Evolutionary conservation across 2,797 vertebrate species (phyloP).

Genomic region (Odontamblyopus lacepedii): DNA sequence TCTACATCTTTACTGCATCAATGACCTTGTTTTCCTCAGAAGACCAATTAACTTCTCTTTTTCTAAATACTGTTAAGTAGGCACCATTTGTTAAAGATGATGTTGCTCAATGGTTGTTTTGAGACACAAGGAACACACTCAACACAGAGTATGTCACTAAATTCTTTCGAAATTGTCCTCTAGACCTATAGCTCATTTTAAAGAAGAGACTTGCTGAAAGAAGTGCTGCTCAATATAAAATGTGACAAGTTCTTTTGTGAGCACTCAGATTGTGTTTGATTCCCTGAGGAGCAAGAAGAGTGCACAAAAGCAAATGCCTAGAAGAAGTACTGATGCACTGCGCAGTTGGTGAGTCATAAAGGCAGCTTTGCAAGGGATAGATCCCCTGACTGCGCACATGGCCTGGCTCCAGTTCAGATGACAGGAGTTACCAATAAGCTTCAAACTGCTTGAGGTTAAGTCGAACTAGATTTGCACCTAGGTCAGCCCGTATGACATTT

Average conservation of each 20-base stretch:
- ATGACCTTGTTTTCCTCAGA: constrained; percentile 4
- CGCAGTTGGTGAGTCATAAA: constrained; percentile 29
- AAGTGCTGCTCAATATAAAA: constrained; percentile 8
- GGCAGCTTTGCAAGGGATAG: constrained; percentile 14
- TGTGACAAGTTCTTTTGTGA: constrained; percentile 16
- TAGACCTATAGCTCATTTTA: neutral
- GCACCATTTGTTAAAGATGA: neutral
- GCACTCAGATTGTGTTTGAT: constrained; percentile 1
- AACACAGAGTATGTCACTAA: neutral
- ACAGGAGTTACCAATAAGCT: constrained; percentile 20
- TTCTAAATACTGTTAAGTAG: neutral
- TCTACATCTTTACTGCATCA: neutral
- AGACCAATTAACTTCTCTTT: constrained; percentile 9
- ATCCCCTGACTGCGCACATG: constrained; percentile 25
- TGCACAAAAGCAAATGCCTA: constrained; percentile 19
- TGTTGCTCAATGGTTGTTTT: constrained; percentile 1
- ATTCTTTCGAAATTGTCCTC: constrained; percentile 5
- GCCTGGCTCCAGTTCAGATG: constrained; percentile 21
- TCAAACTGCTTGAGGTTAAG: constrained; percentile 21
- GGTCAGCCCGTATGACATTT: neutral
- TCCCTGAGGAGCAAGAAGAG: constrained; percentile 10
- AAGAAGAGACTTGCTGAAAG: neutral
- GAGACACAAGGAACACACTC: neutral
- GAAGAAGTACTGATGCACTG: constrained; percentile 5
- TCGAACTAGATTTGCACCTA: neutral